These are phyloP conservation scores for Oncorhynchus clarkii DNA, from an alignment of 2,113 vertebrate species.

Conservation along the genomic window DNA sequence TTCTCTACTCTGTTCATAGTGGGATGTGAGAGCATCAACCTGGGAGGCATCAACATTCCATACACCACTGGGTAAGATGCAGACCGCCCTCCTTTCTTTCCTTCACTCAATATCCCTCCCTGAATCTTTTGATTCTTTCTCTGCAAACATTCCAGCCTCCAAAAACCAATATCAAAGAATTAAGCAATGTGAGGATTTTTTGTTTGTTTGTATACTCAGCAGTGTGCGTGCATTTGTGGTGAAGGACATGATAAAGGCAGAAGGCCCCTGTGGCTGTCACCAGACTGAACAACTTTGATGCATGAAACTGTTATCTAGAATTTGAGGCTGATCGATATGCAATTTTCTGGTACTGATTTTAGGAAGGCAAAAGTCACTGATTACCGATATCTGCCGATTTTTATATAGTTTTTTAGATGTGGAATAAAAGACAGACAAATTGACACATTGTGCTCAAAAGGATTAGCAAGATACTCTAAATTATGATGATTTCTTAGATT, in stretches of 20 bases:
- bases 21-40: slow-evolving; percentile 97
- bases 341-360: no score
- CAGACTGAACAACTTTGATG: no score
- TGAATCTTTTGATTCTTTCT: background rate
- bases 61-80: slow-evolving; percentile 79
- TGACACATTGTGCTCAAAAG: no score
- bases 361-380: no score
- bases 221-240: background rate
- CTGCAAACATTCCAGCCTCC: no score
- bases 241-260: background rate
- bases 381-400: no score
- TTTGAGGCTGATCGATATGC: no score
- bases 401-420: no score
- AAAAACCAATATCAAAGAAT: background rate
- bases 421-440: no score
- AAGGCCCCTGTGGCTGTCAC: background rate
- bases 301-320: background rate
- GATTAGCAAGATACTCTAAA: no score
- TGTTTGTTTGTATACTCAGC: no score
- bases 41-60: slow-evolving; percentile 98
- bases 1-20: slow-evolving; percentile 99
- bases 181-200: background rate
- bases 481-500: no score
- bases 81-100: background rate
- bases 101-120: background rate